Conservation (phyloP, 2,113 vertebrate species). For the Cyanoramphus novaezelandiae region DNA sequence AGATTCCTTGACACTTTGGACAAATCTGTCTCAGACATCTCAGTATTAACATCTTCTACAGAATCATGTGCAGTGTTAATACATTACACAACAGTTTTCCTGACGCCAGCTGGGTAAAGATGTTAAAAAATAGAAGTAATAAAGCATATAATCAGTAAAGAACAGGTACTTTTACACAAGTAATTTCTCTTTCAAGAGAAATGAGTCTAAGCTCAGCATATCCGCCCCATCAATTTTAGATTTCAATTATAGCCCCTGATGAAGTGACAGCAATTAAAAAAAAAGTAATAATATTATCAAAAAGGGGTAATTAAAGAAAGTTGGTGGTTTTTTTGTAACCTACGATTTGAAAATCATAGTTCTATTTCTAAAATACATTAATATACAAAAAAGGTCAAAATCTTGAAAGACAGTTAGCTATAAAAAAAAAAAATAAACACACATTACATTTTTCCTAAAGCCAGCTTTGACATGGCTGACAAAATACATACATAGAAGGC, state of each 20-base stretch:
- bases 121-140: background rate
- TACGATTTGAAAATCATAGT: background rate
- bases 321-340: background rate
- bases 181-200: constrained; percentile 36
- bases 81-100: background rate
- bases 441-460: background rate
- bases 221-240: constrained; percentile 34
- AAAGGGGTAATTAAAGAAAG: background rate
- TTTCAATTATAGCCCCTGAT: constrained; percentile 22
- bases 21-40: background rate
- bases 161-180: background rate
- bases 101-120: background rate
- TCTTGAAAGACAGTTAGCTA: background rate
- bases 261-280: background rate
- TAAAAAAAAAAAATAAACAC: background rate
- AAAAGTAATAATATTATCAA: background rate
- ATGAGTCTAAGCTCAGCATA: constrained; percentile 37
- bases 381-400: background rate
- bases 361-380: background rate
- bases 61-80: background rate
- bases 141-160: background rate
- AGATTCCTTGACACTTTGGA: background rate
- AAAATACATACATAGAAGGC: background rate
- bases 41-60: background rate
- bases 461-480: background rate